Evolutionary conservation across 2,113 vertebrate species (phyloP).

Genomic region (Dipodomys merriami): DNA sequence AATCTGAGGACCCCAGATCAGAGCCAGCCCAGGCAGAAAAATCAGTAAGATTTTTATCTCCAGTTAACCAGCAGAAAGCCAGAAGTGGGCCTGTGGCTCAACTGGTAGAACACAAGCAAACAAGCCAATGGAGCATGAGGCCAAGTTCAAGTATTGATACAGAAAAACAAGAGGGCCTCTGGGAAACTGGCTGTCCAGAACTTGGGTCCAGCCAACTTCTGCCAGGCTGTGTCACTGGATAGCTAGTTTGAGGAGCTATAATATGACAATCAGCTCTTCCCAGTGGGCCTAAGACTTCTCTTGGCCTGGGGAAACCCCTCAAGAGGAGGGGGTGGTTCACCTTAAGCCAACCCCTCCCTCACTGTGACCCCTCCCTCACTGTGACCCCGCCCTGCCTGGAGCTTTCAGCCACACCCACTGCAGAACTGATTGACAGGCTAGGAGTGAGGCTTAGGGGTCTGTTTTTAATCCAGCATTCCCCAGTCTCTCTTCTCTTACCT

Average conservation of each 20-base stretch:
- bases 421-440: neutral
- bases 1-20: no score
- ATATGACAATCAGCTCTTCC: rapidly evolving
- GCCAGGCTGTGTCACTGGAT: neutral
- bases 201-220: no score
- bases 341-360: neutral
- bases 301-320: neutral
- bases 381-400: neutral
- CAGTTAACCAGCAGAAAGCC: no score
- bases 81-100: no score
- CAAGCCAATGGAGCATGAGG: no score
- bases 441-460: neutral
- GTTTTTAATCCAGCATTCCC: neutral
- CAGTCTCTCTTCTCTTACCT: no score
- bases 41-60: no score
- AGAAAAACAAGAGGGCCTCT: no score
- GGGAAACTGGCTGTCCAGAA: no score
- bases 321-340: neutral
- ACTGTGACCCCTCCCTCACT: neutral
- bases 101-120: no score
- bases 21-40: no score
- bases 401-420: neutral
- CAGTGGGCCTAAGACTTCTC: neutral
- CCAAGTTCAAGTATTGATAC: no score
- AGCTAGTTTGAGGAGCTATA: neutral